A percentile compares a stretch with the other conserved stretches of the same genome.
These are phyloP conservation scores for Ondatra zibethicus DNA, from an alignment of 2,113 vertebrate genomes.

Conservation along the genomic window DNA sequence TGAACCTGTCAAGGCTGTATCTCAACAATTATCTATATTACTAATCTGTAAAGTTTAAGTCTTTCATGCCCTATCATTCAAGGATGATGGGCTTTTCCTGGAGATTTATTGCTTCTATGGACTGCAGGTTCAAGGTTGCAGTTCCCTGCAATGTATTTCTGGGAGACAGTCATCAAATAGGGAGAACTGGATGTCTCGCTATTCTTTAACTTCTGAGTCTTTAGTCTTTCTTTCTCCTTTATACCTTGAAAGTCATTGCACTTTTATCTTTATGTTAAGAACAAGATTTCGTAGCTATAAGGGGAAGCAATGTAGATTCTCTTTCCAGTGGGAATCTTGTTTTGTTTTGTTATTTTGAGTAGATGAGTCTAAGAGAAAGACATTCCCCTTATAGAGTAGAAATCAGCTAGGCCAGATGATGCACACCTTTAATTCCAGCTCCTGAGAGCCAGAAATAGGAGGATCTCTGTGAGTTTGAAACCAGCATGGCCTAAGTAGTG, in stretches of 20 bases:
- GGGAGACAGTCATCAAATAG: neutral
- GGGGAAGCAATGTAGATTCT: neutral
- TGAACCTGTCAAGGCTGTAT: too few species aligned
- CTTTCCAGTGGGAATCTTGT: neutral
- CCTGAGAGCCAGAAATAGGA: neutral
- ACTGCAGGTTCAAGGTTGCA: neutral
- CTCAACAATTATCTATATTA: neutral
- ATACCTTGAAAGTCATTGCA: neutral
- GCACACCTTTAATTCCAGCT: neutral
- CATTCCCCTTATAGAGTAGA: neutral
- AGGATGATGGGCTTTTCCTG: neutral
- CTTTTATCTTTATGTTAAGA: neutral
- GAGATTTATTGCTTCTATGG: neutral
- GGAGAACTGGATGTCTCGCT: neutral
- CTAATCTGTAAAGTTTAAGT: neutral
- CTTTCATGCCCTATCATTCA: neutral
- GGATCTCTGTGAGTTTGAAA: neutral
- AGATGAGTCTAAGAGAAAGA: neutral
- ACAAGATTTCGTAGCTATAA: neutral
- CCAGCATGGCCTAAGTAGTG: neutral
- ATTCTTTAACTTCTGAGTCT: neutral
- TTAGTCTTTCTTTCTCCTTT: neutral
- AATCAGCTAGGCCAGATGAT: neutral
- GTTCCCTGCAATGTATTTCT: too few species aligned
- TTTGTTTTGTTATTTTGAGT: neutral